phyloP scores from a whole-genome alignment of 37 sponge, comb jelly and placozoan species.

The Oopsacas minuta region DNA sequence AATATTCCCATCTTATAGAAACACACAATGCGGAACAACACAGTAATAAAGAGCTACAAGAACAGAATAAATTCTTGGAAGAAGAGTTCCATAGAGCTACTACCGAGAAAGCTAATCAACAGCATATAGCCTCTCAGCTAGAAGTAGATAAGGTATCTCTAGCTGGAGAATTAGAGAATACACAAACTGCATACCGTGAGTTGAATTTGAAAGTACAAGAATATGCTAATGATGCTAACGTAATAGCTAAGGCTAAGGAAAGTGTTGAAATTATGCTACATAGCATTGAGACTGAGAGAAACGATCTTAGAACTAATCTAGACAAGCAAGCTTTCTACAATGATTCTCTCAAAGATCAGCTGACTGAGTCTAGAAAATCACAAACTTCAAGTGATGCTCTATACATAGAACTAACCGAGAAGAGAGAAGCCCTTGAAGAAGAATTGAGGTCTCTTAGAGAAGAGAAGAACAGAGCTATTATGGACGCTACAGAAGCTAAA shows the following conservation, averaged over 20 bases:
- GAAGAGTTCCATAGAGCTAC: background rate
- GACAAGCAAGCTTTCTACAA: background rate
- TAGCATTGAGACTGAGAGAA: background rate
- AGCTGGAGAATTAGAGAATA: background rate
- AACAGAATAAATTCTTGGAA: background rate
- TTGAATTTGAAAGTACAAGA: background rate
- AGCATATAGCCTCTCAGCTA: background rate
- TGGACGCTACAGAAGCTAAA: constrained; percentile 26
- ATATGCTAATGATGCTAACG: background rate
- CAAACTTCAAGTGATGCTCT: background rate
- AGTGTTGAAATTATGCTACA: background rate
- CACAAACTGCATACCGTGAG: background rate
- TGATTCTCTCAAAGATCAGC: background rate
- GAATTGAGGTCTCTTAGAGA: background rate
- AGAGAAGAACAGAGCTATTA: constrained; percentile 15
- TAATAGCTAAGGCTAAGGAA: background rate
- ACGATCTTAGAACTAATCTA: background rate
- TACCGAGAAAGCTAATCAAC: background rate
- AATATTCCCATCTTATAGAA: background rate
- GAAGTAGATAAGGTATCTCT: background rate
- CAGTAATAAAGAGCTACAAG: background rate
- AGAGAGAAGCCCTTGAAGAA: background rate
- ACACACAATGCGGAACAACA: background rate
- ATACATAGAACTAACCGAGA: background rate
- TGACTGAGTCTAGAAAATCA: background rate